Percentiles rank a stretch among this genome's conserved stretches.
phyloP scores from a whole-genome alignment of 2,113 vertebrate species.

The Columba livia region DNA sequence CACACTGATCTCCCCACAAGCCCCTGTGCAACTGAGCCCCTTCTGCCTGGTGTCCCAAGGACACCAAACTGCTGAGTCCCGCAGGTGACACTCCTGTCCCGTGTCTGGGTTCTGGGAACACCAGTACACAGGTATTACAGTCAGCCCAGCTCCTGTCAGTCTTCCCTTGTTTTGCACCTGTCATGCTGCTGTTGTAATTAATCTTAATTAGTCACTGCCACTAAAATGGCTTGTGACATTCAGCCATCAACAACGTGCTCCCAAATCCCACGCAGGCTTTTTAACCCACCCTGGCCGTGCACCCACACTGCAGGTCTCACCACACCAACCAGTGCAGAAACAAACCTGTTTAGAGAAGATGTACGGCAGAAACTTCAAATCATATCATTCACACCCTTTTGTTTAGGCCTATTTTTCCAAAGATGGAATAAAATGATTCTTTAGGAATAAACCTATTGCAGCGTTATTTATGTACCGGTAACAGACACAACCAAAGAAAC shows the following conservation, averaged over 20 bases:
- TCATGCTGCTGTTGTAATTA: background rate
- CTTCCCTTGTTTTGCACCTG: background rate
- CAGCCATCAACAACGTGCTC: background rate
- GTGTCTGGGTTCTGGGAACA: rapidly evolving
- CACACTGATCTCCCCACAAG: too few relatives aligned
- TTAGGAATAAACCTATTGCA: background rate
- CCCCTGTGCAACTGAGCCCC: background rate
- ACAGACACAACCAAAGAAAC: background rate
- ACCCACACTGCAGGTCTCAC: background rate
- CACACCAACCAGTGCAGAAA: background rate
- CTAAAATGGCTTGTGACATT: background rate
- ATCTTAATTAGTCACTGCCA: background rate
- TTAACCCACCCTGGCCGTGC: background rate
- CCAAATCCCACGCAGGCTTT: background rate
- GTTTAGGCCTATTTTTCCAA: background rate
- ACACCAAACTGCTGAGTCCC: rapidly evolving
- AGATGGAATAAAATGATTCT: background rate
- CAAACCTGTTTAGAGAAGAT: background rate
- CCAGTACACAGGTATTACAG: background rate
- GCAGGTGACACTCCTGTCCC: background rate
- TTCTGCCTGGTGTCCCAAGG: background rate
- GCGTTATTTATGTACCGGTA: background rate
- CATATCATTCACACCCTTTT: background rate
- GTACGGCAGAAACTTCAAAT: background rate
- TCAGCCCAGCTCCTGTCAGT: background rate